A percentile compares a stretch with the other conserved stretches of the same genome.
Evolutionary conservation across 2,797 vertebrate genomes (phyloP).

Genomic region (Tapera naevia): DNA sequence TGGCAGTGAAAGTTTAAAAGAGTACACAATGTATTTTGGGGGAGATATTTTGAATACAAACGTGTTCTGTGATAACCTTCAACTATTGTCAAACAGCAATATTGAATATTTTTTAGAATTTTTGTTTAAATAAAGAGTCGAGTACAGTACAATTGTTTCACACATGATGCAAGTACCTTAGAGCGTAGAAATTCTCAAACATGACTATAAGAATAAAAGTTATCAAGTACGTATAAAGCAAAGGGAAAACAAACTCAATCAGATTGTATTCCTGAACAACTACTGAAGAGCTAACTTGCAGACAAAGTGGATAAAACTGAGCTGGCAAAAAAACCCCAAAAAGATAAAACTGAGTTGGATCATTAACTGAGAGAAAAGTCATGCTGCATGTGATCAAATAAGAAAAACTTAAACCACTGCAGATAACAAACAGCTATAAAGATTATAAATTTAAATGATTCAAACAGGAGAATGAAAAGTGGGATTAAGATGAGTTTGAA

Average conservation of each 20-base stretch:
- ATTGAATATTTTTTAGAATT: not conserved
- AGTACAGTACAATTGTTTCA: not conserved
- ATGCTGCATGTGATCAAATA: not conserved
- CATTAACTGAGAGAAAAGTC: not conserved
- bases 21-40: not conserved
- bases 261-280: not conserved
- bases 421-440: no score
- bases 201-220: not conserved
- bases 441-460: no score
- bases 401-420: not conserved
- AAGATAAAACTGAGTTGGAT: not conserved
- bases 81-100: not conserved
- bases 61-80: not conserved
- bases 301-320: not conserved
- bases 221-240: not conserved
- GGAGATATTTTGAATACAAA: not conserved
- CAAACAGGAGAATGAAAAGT: not conserved
- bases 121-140: not conserved
- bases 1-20: not conserved
- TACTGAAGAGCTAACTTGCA: not conserved
- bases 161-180: not conserved
- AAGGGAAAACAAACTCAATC: not conserved
- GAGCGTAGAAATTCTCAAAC: not conserved
- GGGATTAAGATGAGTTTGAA: not conserved
- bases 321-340: not conserved